Evolutionary conservation across 2,888 invertebrate species (phyloP).

Genomic region (Diaprepes abbreviatus): DNA sequence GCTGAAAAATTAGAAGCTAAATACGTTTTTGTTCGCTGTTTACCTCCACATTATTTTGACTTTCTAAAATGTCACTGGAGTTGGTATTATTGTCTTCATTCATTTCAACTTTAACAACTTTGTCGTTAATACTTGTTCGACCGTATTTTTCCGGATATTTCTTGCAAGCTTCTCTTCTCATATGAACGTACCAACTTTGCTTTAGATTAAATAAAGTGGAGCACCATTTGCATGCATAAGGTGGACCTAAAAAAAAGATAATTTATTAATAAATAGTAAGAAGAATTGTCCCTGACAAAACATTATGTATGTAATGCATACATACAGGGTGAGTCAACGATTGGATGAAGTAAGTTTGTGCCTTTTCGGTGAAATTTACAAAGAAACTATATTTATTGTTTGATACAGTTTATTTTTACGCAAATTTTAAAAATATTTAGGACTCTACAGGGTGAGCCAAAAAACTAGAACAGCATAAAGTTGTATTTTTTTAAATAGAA

Average conservation of each 20-base stretch:
- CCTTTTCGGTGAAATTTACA: too few species aligned
- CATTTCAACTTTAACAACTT: slow-evolving; percentile 6
- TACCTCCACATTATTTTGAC: background rate
- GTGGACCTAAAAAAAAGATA: slow-evolving; percentile 36
- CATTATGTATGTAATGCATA: too few species aligned
- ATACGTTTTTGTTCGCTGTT: background rate
- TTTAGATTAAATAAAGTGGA: slow-evolving; percentile 30
- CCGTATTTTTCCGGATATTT: slow-evolving; percentile 44
- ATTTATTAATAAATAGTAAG: too few species aligned
- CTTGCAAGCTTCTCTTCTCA: slow-evolving; percentile 39
- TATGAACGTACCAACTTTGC: slow-evolving; percentile 42
- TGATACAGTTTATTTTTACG: too few species aligned
- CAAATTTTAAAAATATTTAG: too few species aligned
- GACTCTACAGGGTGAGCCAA: too few species aligned
- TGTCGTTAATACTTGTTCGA: slow-evolving; percentile 3
- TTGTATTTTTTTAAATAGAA: too few species aligned
- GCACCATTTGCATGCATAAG: slow-evolving; percentile 33
- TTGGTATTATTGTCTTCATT: background rate
- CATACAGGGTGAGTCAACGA: too few species aligned
- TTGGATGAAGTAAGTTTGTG: too few species aligned
- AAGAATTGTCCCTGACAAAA: too few species aligned
- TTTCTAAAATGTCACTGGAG: background rate
- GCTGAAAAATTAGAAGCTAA: background rate
- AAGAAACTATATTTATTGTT: too few species aligned
- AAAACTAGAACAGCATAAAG: too few species aligned